Conservation (phyloP, 2,888 invertebrate species). For the Himalopsyche kuldschensis region DNA sequence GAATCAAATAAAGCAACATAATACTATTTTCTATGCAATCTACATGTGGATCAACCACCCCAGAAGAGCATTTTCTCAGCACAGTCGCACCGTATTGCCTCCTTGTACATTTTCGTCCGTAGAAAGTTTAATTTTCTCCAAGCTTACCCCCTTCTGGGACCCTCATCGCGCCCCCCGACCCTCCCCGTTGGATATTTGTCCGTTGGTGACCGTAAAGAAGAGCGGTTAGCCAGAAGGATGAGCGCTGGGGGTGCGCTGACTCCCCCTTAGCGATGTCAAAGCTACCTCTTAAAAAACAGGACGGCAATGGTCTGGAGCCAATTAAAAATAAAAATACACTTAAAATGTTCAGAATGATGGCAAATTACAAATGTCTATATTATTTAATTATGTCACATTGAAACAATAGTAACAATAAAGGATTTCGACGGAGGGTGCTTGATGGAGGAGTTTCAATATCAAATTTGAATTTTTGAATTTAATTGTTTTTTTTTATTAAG, state of each 20-base stretch:
- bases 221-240: conserved; percentile 27
- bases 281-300: background rate
- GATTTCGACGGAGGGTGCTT: too few species aligned
- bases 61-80: background rate
- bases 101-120: conserved; percentile 2
- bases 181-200: conserved; percentile 14
- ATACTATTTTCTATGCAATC: background rate
- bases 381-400: too few species aligned
- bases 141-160: background rate
- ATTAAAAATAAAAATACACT: background rate
- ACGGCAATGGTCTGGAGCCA: background rate
- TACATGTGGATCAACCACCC: background rate
- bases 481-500: too few species aligned
- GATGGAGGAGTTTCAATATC: too few species aligned
- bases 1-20: too few species aligned
- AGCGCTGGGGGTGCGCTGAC: conserved; percentile 1
- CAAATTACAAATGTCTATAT: too few species aligned
- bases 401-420: too few species aligned
- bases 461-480: too few species aligned
- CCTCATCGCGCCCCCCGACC: background rate
- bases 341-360: too few species aligned
- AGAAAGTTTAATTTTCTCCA: conserved; percentile 32
- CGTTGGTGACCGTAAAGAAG: conserved; percentile 15
- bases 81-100: background rate
- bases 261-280: background rate